These are phyloP conservation scores for Dasyurus viverrinus DNA, from an alignment of 2,113 vertebrate species.

Conservation along the genomic window DNA sequence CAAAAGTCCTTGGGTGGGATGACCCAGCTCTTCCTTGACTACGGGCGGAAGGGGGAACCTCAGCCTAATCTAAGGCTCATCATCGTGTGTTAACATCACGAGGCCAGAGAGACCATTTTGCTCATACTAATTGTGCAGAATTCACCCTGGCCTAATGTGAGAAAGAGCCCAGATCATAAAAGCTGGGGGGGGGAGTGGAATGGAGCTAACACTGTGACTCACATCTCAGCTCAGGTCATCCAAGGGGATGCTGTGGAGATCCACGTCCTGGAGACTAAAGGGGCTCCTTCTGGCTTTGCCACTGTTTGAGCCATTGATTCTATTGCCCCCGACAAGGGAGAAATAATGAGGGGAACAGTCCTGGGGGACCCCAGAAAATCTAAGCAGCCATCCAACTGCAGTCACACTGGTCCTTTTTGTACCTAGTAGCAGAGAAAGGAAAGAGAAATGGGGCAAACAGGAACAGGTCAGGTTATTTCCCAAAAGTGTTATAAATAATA, in stretches of 20 bases:
- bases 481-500: neutral
- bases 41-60: neutral
- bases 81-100: constrained; percentile 7
- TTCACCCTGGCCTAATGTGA: neutral
- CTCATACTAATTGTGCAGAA: neutral
- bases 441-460: neutral
- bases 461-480: neutral
- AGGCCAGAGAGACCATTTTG: constrained; percentile 9
- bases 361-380: constrained; percentile 15
- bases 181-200: neutral
- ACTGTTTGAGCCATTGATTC: constrained; percentile 65
- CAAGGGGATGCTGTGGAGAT: constrained; percentile 71
- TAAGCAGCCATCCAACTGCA: neutral
- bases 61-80: neutral
- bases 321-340: constrained; percentile 76
- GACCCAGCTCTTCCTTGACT: neutral
- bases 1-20: constrained; percentile 38
- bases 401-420: neutral
- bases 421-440: neutral
- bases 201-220: neutral
- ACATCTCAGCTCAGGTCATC: constrained; percentile 78
- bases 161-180: neutral
- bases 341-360: constrained; percentile 73
- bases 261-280: constrained; percentile 61
- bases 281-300: constrained; percentile 60